These are phyloP conservation scores for Onychomys arenicola DNA, from an alignment of 2,797 vertebrate species.

Conservation along the genomic window DNA sequence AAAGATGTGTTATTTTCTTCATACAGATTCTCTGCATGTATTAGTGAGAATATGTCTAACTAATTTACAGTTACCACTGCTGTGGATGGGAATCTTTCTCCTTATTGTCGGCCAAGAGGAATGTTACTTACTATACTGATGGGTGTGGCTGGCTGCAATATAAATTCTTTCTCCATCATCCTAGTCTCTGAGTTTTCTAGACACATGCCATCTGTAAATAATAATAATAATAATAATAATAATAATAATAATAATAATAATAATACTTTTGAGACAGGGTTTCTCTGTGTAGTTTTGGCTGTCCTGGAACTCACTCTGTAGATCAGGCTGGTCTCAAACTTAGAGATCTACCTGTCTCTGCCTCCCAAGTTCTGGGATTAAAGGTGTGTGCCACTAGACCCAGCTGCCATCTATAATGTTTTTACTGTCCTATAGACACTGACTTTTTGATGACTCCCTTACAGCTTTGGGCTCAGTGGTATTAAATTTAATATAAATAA, in stretches of 20 bases:
- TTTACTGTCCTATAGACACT: neutral
- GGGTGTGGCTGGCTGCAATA: neutral
- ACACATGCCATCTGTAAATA: neutral
- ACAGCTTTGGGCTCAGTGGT: neutral
- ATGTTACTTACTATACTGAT: neutral
- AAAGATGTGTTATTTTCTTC: slow-evolving; percentile 46
- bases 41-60: neutral
- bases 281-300: neutral
- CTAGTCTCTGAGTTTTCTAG: neutral
- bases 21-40: neutral
- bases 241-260: too few relatives aligned
- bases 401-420: neutral
- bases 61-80: slow-evolving; percentile 4
- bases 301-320: neutral
- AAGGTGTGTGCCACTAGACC: neutral
- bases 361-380: too few relatives aligned
- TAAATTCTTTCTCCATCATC: neutral
- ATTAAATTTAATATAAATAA: neutral
- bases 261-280: neutral
- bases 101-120: slow-evolving; percentile 3
- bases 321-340: neutral
- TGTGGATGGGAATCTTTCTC: neutral
- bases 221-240: too few relatives aligned
- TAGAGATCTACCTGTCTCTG: neutral
- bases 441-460: neutral